phyloP scores from a whole-genome alignment of 2,888 invertebrate species.

The Drosophila pseudotalamancana region DNA sequence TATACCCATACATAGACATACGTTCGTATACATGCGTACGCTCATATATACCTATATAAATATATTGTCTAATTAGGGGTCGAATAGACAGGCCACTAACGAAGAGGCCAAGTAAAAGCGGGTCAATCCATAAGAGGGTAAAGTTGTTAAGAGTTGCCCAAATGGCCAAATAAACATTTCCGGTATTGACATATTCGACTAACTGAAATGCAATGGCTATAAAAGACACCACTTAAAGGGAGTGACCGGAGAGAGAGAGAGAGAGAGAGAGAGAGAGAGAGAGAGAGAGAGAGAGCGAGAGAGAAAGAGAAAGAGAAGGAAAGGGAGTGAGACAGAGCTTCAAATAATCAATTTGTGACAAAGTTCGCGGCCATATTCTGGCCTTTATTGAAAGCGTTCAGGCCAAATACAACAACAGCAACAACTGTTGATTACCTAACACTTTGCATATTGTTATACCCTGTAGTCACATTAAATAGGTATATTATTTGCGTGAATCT shows the following conservation, averaged over 20 bases:
- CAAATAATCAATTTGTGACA: conserved; percentile 36
- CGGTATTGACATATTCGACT: conserved; percentile 48
- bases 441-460: conserved; percentile 7
- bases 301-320: background rate
- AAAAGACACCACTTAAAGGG: conserved; percentile 27
- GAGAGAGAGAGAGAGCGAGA: background rate
- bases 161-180: conserved; percentile 58
- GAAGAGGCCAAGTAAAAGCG: conserved; percentile 20
- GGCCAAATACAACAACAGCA: background rate
- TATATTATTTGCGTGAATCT: no score
- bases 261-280: background rate
- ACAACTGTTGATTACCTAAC: conserved; percentile 23
- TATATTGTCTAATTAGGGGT: background rate
- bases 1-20: no score
- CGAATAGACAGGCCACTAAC: conserved; percentile 2
- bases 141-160: conserved; percentile 28
- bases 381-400: conserved; percentile 3
- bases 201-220: conserved; percentile 6
- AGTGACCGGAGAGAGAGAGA: conserved; percentile 2
- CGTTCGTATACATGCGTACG: no score
- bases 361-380: conserved; percentile 22
- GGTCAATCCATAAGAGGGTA: conserved; percentile 13
- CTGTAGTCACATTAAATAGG: background rate
- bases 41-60: background rate
- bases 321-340: background rate